These are phyloP conservation scores for Bombus polaris DNA, from an alignment of 1,140 invertebrate genomes.

Conservation along the genomic window DNA sequence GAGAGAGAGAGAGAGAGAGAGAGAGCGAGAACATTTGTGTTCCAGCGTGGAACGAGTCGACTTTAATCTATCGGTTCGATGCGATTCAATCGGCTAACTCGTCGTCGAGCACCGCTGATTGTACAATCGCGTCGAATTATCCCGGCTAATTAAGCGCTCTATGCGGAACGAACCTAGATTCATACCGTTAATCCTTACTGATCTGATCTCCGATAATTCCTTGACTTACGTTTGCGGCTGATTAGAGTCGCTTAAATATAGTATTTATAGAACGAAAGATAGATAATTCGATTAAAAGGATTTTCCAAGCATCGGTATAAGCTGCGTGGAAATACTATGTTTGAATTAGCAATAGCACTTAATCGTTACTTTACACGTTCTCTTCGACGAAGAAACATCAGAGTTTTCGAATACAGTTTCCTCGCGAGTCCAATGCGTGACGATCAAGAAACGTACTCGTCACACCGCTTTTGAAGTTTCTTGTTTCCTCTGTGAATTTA, in stretches of 20 bases:
- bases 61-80: slow-evolving; percentile 45
- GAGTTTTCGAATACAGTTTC: background rate
- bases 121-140: slow-evolving; percentile 56
- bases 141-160: slow-evolving; percentile 47
- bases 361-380: background rate
- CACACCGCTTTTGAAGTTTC: background rate
- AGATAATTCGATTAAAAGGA: slow-evolving; percentile 19
- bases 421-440: background rate
- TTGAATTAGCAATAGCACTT: background rate
- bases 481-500: slow-evolving; percentile 12
- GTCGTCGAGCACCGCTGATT: slow-evolving; percentile 48
- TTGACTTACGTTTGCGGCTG: slow-evolving; percentile 32
- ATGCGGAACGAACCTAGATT: slow-evolving; percentile 41
- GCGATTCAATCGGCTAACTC: slow-evolving; percentile 46
- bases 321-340: no score
- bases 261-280: background rate
- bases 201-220: slow-evolving; percentile 51
- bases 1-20: background rate
- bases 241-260: background rate
- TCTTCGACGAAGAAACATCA: background rate
- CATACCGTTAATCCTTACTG: slow-evolving; percentile 48
- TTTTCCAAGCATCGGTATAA: no score
- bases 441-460: background rate
- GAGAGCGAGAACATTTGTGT: background rate
- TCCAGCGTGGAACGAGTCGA: background rate